Conservation (phyloP, 2,888 invertebrate species). For the Drosophila pseudotakahashii region DNA sequence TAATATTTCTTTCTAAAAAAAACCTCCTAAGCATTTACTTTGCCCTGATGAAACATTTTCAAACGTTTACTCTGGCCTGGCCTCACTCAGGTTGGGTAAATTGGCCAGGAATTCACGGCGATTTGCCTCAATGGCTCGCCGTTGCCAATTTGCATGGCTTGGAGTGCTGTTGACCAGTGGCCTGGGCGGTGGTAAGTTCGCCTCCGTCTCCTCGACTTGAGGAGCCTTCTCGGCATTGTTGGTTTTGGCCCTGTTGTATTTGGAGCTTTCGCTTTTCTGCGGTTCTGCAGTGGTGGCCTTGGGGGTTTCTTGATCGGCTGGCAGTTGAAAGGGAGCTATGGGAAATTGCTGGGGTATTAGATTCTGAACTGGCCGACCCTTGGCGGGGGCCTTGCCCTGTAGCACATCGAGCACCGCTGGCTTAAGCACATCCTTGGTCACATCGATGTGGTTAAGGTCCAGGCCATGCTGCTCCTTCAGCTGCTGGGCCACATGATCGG, state of each 20-base stretch:
- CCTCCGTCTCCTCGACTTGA: constrained; percentile 34
- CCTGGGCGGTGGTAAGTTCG: constrained; percentile 49
- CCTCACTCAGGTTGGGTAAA: constrained; percentile 61
- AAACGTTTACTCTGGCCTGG: constrained; percentile 44
- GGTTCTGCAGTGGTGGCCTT: constrained; percentile 18
- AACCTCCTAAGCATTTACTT: background rate
- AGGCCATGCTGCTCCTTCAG: constrained; percentile 75
- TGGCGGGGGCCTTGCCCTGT: constrained; percentile 67
- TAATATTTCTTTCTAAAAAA: constrained; percentile 1
- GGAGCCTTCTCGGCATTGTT: constrained; percentile 68
- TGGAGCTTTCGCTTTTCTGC: constrained; percentile 11
- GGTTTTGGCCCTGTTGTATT: constrained; percentile 58
- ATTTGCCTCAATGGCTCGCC: constrained; percentile 71
- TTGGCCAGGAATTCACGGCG: constrained; percentile 75
- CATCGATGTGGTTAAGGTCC: constrained; percentile 70
- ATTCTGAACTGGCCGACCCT: constrained; percentile 68
- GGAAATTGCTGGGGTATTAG: constrained; percentile 78
- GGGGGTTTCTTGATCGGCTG: constrained; percentile 33
- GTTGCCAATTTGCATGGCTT: constrained; percentile 63
- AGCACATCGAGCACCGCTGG: constrained; percentile 75
- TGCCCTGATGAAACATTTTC: constrained; percentile 5
- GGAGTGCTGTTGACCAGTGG: constrained; percentile 49
- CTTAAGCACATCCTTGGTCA: constrained; percentile 68
- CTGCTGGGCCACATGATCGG: constrained; percentile 62
- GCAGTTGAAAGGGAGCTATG: constrained; percentile 76